phyloP scores from a whole-genome alignment of 1,140 invertebrate genomes.

The Drosophila varians region DNA sequence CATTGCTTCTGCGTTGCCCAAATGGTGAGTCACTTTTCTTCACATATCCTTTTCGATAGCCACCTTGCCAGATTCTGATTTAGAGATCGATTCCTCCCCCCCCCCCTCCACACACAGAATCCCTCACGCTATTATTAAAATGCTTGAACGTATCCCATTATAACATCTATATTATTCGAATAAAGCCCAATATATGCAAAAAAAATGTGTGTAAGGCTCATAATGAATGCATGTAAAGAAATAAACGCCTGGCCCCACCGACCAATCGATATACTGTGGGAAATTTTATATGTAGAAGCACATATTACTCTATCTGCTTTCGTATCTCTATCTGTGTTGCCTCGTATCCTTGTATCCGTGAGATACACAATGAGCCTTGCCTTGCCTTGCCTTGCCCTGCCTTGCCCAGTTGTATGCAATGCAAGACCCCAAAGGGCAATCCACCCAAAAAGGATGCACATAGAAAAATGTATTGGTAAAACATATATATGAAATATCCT shows the following conservation, averaged over 20 bases:
- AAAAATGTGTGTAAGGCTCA: no score
- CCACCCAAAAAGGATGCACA: slow-evolving; percentile 18
- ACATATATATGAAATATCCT: neutral
- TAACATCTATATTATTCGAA: neutral
- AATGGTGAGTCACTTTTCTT: slow-evolving; percentile 86
- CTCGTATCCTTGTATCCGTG: neutral
- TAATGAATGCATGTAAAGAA: slow-evolving; percentile 28
- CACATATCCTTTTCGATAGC: no score
- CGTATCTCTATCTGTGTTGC: neutral
- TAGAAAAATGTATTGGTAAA: slow-evolving; percentile 5
- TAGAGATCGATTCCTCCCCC: no score
- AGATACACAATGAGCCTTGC: slow-evolving; percentile 29
- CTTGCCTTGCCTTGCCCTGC: no score
- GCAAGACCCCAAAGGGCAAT: slow-evolving; percentile 55
- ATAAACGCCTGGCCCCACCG: slow-evolving; percentile 1
- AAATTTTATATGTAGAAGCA: slow-evolving; percentile 15
- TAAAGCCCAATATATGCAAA: slow-evolving; percentile 18
- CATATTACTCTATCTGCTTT: slow-evolving; percentile 7
- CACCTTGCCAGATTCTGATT: no score
- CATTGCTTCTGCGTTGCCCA: slow-evolving; percentile 96
- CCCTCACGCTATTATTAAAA: slow-evolving; percentile 31
- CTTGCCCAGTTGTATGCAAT: slow-evolving; percentile 48
- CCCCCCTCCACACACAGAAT: no score
- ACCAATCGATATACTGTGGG: slow-evolving; percentile 36
- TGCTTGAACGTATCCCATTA: slow-evolving; percentile 7